phyloP scores from a whole-genome alignment of 2,113 vertebrate genomes.

The Vidua chalybeata region DNA sequence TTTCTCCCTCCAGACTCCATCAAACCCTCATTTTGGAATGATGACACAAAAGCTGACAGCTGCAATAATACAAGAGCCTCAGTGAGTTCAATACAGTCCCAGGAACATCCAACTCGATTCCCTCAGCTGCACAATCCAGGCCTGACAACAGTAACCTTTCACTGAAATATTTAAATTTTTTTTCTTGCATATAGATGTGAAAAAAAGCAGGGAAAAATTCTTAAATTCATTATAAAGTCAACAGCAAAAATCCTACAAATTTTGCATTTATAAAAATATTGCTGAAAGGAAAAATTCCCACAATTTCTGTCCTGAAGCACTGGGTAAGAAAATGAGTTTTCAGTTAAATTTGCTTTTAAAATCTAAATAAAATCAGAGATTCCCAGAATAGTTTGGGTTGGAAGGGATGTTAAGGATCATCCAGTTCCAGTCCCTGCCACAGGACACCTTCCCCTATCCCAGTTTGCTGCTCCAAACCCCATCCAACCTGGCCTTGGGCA shows the following conservation, averaged over 20 bases:
- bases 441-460: not conserved
- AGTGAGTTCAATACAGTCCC: not conserved
- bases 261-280: not conserved
- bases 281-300: not conserved
- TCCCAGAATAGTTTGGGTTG: not conserved
- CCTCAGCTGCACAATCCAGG: not conserved
- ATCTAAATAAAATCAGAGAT: not conserved
- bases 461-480: not conserved
- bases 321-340: not conserved
- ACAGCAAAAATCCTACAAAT: not conserved
- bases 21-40: not conserved
- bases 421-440: not conserved
- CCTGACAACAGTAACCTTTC: not conserved
- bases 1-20: not conserved
- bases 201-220: not conserved
- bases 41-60: slow-evolving; percentile 41
- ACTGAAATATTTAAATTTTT: not conserved
- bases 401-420: not conserved
- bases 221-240: not conserved
- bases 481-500: not conserved
- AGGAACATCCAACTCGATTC: not conserved
- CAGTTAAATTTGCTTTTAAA: not conserved
- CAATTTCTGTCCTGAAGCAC: not conserved
- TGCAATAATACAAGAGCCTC: slow-evolving; percentile 42
- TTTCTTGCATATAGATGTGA: not conserved